Percentiles rank a stretch among this genome's conserved stretches.
Evolutionary conservation across 1,140 invertebrate genomes (phyloP).

Genomic region (Aleiodes sp.): DNA sequence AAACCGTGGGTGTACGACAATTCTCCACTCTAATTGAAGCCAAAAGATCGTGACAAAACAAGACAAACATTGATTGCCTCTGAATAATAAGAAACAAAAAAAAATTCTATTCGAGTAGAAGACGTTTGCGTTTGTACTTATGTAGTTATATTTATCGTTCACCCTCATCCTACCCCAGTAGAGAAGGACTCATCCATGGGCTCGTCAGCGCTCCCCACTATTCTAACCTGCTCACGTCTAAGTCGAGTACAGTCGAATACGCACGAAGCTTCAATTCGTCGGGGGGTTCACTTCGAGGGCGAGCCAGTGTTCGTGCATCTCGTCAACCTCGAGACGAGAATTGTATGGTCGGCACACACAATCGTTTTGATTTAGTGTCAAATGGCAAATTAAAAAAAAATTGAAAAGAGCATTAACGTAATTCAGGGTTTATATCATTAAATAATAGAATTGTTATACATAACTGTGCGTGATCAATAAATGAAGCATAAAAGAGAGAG

Average conservation of each 20-base stretch:
- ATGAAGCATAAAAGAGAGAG: not conserved
- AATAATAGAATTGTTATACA: not conserved
- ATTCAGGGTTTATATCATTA: not conserved
- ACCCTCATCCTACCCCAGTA: constrained; percentile 31
- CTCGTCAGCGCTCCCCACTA: constrained; percentile 30
- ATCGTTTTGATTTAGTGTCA: not conserved
- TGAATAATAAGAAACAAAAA: too few relatives aligned
- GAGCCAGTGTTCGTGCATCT: constrained; percentile 38
- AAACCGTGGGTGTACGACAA: too few relatives aligned
- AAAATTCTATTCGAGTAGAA: not conserved
- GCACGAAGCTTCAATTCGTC: constrained; percentile 33
- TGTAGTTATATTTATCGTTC: not conserved
- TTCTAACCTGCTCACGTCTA: not conserved
- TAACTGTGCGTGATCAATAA: not conserved
- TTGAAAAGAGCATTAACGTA: not conserved
- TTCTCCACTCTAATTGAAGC: too few relatives aligned
- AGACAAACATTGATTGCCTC: too few relatives aligned
- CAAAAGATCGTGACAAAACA: too few relatives aligned
- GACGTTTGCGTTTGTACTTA: not conserved
- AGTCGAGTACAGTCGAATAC: constrained; percentile 38
- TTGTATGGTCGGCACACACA: constrained; percentile 18
- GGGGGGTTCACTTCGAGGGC: constrained; percentile 26
- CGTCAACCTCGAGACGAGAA: constrained; percentile 27
- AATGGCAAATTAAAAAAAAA: too few relatives aligned
- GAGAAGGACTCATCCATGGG: constrained; percentile 39